A percentile compares a stretch with the other conserved stretches of the same genome.
phyloP scores from a whole-genome alignment of 53 echinoderm and acorn worm genomes.

The Paracentrotus lividus region DNA sequence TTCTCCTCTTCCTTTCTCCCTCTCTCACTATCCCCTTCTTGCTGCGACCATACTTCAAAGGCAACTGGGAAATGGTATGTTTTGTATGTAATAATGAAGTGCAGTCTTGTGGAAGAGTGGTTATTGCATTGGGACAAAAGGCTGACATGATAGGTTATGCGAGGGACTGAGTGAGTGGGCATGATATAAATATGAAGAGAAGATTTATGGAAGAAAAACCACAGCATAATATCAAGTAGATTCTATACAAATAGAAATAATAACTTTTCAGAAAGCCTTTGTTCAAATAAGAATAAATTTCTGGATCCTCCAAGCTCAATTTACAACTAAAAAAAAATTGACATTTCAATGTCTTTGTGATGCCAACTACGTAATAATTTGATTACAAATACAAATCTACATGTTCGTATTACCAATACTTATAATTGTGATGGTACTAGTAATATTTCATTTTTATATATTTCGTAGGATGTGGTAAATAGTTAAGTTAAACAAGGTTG shows the following conservation, averaged over 20 bases:
- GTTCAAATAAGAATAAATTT: background rate
- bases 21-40: background rate
- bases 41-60: constrained; percentile 27
- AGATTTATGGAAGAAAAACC: background rate
- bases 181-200: background rate
- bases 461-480: too few species aligned
- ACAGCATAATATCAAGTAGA: background rate
- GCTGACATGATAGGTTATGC: constrained; percentile 33
- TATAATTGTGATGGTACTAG: too few species aligned
- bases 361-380: background rate
- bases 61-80: constrained; percentile 37
- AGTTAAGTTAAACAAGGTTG: too few species aligned
- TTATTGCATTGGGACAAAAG: constrained; percentile 47
- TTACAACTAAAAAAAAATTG: background rate
- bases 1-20: background rate
- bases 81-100: constrained; percentile 52
- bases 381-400: too few species aligned
- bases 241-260: background rate
- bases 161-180: constrained; percentile 20
- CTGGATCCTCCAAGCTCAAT: background rate
- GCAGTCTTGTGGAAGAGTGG: constrained; percentile 45
- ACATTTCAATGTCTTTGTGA: too few species aligned
- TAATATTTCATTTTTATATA: too few species aligned
- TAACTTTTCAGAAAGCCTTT: background rate
- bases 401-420: too few species aligned